Evolutionary conservation across 2,888 invertebrate species (phyloP).

Genomic region (Ptilodon capucinus): DNA sequence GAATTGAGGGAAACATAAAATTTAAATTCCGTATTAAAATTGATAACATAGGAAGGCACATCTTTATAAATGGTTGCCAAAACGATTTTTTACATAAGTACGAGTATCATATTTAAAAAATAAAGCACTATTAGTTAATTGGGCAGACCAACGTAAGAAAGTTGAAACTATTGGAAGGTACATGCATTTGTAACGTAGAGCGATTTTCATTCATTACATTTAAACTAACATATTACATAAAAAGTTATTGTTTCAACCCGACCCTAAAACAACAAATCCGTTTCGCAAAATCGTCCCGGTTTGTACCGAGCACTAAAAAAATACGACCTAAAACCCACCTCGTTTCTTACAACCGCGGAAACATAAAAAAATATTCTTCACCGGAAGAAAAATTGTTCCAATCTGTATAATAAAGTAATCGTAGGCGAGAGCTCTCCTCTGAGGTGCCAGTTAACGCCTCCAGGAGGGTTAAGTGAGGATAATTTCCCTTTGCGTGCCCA

Average conservation of each 20-base stretch:
- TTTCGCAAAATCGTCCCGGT: conserved; percentile 1
- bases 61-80: too few relatives aligned
- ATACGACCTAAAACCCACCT: background rate
- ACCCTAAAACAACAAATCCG: conserved; percentile 6
- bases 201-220: too few relatives aligned
- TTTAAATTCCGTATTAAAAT: too few relatives aligned
- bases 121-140: too few relatives aligned
- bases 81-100: too few relatives aligned
- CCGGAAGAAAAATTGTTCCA: conserved; percentile 67
- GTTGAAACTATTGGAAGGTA: too few relatives aligned
- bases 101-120: too few relatives aligned
- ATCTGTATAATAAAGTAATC: conserved; percentile 80
- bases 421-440: conserved; percentile 67
- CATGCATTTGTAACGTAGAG: too few relatives aligned
- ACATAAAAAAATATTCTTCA: conserved; percentile 30
- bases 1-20: too few relatives aligned
- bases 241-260: background rate
- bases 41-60: too few relatives aligned
- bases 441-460: conserved; percentile 82
- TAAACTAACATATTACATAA: background rate
- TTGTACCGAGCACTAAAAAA: conserved; percentile 6
- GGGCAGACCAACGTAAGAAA: too few relatives aligned
- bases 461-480: conserved; percentile 81
- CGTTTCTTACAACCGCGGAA: conserved; percentile 6
- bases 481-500: conserved; percentile 81